A percentile compares a stretch with the other conserved stretches of the same genome.
phyloP scores from a whole-genome alignment of 2,888 invertebrate genomes.

The Mechanitis messenoides region DNA sequence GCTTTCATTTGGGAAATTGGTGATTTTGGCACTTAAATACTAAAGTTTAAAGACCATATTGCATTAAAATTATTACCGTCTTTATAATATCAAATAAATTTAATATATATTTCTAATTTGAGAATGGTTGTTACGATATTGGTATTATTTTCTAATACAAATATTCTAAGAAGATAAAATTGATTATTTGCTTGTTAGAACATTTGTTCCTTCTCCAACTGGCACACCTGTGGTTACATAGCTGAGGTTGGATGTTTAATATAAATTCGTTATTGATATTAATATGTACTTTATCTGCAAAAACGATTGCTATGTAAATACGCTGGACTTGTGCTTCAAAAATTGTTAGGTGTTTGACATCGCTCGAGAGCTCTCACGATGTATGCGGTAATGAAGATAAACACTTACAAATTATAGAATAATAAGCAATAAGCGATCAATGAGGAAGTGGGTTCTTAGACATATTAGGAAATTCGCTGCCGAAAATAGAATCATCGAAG shows the following conservation, averaged over 20 bases:
- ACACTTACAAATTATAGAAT: not conserved
- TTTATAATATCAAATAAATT: conserved; percentile 12
- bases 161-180: too few species aligned
- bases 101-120: not conserved
- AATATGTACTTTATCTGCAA: conserved; percentile 20
- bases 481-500: conserved; percentile 47
- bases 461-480: conserved; percentile 32
- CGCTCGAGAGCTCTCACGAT: conserved; percentile 28
- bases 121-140: not conserved
- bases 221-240: too few species aligned
- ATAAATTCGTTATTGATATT: conserved; percentile 10
- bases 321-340: conserved; percentile 26
- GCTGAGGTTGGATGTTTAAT: not conserved
- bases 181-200: too few species aligned
- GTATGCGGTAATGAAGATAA: conserved; percentile 23
- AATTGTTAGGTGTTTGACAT: conserved; percentile 22
- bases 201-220: too few species aligned
- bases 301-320: conserved; percentile 30
- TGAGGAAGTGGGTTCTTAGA: conserved; percentile 29
- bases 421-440: conserved; percentile 13
- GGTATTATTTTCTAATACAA: not conserved
- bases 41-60: conserved; percentile 11
- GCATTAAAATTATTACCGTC: conserved; percentile 2
- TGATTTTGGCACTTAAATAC: conserved; percentile 14
- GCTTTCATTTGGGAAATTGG: conserved; percentile 22